Evolutionary conservation across 2,797 vertebrate genomes (phyloP), one percentile per base, ranked within the genome.

Genomic region (Mastacembelus armatus): DNA sequence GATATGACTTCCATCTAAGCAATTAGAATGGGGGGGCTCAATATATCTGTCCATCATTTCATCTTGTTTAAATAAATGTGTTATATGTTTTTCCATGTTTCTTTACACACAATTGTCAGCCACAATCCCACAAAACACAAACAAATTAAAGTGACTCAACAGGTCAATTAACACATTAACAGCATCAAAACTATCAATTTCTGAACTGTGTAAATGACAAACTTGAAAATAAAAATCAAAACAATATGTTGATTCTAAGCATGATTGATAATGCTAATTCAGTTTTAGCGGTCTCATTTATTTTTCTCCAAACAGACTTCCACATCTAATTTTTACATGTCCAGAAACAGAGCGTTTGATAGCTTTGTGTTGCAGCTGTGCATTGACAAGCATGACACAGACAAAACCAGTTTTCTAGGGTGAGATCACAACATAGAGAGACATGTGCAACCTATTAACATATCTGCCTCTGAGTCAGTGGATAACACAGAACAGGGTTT

Each of bases 1-100:
- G 93, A 94, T 93, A 98, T 96, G 96, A 96, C 96, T 96, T 99
- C 97, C 96, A 98, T 98, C 97, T 98, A 98, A 96, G 96, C 96
- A 98, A 98, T 99, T 97, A 98, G 96, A 98, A 98, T 94, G 89
- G 87, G 90, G 83, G 96, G 95, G 96, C 97, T 98, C 96, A 98
- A 98, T 98, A 95, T 97, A 96, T 97, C 96, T 93, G 88, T 95
- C 95, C 97, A 96, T 96, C 95, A 97, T 96, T 96, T 96, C 95
- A 96, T 94, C 71, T 85, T 81, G 68, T 77, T 78, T 57, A 59
- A 58, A 84, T 82, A 56, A 84, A 67, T 86, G 78, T 76, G 78
- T 81, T 73, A 67, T 43, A 80, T 26, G 75, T 81, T 87, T 89
- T 81, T 84, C 88, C 85, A 89, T 80, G 57, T 89, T 86, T 89